Percentiles rank a stretch among this genome's conserved stretches.
These are phyloP conservation scores for Lamellibrachia satsuma DNA, from an alignment of 2,888 invertebrate genomes.

Conservation along the genomic window DNA sequence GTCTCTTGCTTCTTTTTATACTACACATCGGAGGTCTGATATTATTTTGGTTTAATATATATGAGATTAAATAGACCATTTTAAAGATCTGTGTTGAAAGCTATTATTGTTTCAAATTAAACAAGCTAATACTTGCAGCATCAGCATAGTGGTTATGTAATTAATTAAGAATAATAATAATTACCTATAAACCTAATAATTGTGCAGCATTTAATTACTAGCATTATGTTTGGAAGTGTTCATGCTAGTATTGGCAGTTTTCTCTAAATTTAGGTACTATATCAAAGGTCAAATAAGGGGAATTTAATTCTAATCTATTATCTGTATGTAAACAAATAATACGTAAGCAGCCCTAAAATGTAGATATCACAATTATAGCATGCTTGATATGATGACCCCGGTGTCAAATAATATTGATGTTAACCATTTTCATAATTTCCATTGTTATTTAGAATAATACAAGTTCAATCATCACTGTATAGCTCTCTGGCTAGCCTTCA, in stretches of 20 bases:
- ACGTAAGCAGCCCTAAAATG: background rate
- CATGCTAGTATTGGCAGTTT: no score
- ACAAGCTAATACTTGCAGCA: no score
- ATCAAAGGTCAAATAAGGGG: no score
- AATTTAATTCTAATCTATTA: background rate
- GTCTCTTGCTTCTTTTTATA: no score
- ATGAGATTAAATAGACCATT: background rate
- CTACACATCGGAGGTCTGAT: background rate
- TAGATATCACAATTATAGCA: background rate
- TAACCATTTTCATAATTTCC: background rate
- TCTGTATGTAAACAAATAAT: background rate
- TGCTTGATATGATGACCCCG: no score
- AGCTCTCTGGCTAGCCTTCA: background rate
- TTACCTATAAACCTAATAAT: no score
- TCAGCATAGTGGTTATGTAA: no score
- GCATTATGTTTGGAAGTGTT: no score
- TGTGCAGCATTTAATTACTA: no score
- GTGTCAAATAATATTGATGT: background rate
- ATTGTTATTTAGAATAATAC: background rate
- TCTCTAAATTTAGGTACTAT: no score
- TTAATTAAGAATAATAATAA: no score
- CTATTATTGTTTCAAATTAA: background rate
- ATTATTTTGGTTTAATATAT: background rate
- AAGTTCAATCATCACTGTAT: background rate
- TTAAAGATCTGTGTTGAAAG: background rate